Percentiles rank a stretch among this genome's conserved stretches.
Evolutionary conservation across 1,140 invertebrate species (phyloP).

Genomic region (Dreissena rostriformis): DNA sequence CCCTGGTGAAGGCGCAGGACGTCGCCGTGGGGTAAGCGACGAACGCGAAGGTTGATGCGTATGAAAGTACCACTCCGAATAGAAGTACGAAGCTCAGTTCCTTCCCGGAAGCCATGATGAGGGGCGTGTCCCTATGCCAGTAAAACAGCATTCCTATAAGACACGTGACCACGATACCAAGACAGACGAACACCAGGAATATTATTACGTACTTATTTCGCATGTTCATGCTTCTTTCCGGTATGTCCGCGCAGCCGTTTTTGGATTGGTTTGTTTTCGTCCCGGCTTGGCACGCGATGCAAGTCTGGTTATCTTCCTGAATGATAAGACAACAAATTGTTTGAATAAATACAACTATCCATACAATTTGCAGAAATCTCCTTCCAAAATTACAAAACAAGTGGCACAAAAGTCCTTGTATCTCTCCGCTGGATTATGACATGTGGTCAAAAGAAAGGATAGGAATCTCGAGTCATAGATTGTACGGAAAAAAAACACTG

Average conservation of each 20-base stretch:
- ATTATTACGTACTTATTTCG: conserved; percentile 18
- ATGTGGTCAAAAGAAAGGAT: no score
- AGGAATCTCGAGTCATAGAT: no score
- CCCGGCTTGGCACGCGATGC: conserved; percentile 38
- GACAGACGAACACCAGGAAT: conserved; percentile 82
- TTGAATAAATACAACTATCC: no score
- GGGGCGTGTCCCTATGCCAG: conserved; percentile 65
- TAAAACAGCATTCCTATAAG: conserved; percentile 63
- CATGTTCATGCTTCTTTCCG: conserved; percentile 15
- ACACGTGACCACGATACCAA: conserved; percentile 82
- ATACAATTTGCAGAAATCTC: no score
- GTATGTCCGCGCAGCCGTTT: conserved; percentile 41
- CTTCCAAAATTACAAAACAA: no score
- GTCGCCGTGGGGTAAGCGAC: conserved; percentile 82
- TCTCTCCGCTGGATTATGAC: no score
- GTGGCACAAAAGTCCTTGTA: no score
- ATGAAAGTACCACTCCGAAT: conserved; percentile 73
- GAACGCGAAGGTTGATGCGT: conserved; percentile 65
- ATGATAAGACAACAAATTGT: background rate
- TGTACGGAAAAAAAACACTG: no score
- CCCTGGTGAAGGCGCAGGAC: conserved; percentile 84
- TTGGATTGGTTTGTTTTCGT: conserved; percentile 11
- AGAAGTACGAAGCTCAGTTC: conserved; percentile 73
- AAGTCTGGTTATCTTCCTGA: conserved; percentile 24
- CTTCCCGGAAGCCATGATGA: conserved; percentile 72